A percentile compares a stretch with the other conserved stretches of the same genome.
Conservation (phyloP, 37 sponge, comb jelly and placozoan genomes). For the Halichondria panicea region DNA sequence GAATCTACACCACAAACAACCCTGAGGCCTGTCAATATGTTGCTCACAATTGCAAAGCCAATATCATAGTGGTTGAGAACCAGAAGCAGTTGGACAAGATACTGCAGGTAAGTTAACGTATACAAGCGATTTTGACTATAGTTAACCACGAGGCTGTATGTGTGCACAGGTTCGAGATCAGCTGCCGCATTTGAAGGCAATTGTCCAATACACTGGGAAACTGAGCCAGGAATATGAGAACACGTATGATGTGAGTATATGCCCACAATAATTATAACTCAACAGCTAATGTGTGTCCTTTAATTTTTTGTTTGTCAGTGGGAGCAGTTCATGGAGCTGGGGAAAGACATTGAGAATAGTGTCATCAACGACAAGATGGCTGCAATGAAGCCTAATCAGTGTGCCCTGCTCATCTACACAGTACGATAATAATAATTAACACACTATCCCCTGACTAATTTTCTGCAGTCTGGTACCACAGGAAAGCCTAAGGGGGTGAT, state of each 20-base stretch:
- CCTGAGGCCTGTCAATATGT: constrained; percentile 81
- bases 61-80: constrained; percentile 79
- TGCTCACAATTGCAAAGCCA: constrained; percentile 57
- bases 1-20: constrained; percentile 76
- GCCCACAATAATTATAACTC: background rate
- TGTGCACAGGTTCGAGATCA: constrained; percentile 63
- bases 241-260: constrained; percentile 65
- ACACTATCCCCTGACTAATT: background rate
- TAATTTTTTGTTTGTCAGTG: constrained; percentile 45
- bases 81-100: constrained; percentile 83
- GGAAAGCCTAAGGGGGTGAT: constrained; percentile 90
- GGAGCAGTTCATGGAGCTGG: constrained; percentile 86
- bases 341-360: constrained; percentile 60
- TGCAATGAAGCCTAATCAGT: constrained; percentile 66
- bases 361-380: constrained; percentile 65
- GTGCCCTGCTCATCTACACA: constrained; percentile 83
- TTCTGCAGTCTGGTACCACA: constrained; percentile 85
- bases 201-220: constrained; percentile 91
- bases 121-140: background rate
- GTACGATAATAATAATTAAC: constrained; percentile 38
- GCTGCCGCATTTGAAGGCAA: constrained; percentile 89
- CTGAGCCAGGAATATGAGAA: constrained; percentile 67
- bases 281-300: background rate
- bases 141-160: background rate
- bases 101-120: constrained; percentile 58